Conservation (phyloP, 2,888 invertebrate genomes). For the Aethes cnicana region DNA sequence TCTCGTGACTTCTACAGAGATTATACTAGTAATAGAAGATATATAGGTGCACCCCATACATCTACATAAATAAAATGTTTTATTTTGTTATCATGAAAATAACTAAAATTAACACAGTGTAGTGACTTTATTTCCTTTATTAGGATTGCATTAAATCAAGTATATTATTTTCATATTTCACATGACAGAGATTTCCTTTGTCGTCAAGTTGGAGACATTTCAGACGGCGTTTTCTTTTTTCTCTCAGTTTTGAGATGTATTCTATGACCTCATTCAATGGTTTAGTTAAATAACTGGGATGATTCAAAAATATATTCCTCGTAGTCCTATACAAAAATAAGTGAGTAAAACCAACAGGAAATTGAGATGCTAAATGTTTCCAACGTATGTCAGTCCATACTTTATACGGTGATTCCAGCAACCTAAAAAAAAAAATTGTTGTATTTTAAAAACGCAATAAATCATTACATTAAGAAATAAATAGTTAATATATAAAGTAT, state of each 20-base stretch:
- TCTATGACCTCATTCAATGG: constrained; percentile 12
- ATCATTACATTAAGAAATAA: no score
- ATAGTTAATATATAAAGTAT: no score
- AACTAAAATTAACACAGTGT: no score
- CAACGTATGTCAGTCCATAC: constrained; percentile 34
- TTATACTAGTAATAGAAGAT: no score
- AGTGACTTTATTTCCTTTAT: no score
- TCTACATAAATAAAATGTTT: no score
- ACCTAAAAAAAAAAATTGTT: constrained; percentile 23
- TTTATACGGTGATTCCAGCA: constrained; percentile 19
- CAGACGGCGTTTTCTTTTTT: background rate
- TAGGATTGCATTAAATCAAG: no score
- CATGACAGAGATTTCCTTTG: constrained; percentile 10
- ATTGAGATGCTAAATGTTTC: constrained; percentile 30
- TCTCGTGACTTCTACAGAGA: no score
- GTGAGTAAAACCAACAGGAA: constrained; percentile 33
- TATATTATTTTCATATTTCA: background rate
- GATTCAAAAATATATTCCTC: background rate
- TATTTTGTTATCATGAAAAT: no score
- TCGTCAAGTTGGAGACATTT: constrained; percentile 2
- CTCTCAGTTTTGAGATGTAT: background rate
- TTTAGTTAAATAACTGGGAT: constrained; percentile 9
- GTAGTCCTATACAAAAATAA: constrained; percentile 18
- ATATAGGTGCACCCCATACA: no score
- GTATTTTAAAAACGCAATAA: background rate